Evolutionary conservation across 2,888 invertebrate species (phyloP).

Genomic region (Epinotia bilunana): DNA sequence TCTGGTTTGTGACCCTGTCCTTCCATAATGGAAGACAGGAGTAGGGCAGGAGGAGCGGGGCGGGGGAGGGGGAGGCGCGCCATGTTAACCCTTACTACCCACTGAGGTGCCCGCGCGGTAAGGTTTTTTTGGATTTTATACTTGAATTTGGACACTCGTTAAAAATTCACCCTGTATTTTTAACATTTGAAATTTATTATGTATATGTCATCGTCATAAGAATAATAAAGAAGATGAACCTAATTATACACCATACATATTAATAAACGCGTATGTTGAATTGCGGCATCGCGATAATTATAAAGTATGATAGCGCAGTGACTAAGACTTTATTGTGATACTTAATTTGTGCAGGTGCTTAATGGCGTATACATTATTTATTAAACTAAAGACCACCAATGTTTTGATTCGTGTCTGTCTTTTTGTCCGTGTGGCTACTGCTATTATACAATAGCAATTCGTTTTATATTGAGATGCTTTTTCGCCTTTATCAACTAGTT

Average conservation of each 20-base stretch:
- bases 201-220: not conserved
- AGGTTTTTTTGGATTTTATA: not conserved
- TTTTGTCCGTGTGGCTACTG: slow-evolving; percentile 3
- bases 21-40: too few relatives aligned
- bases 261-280: not conserved
- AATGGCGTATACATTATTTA: slow-evolving; percentile 19
- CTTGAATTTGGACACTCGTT: too few relatives aligned
- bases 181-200: not conserved
- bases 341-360: slow-evolving; percentile 21
- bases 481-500: not conserved
- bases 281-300: slow-evolving; percentile 2
- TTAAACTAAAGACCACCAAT: not conserved
- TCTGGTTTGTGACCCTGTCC: too few relatives aligned
- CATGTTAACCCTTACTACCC: too few relatives aligned
- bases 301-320: slow-evolving; percentile 14
- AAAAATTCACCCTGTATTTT: too few relatives aligned
- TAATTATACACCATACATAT: not conserved
- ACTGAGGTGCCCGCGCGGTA: too few relatives aligned
- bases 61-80: too few relatives aligned
- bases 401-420: not conserved
- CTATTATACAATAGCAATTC: not conserved
- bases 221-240: not conserved
- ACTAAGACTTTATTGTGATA: slow-evolving; percentile 9
- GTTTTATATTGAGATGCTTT: not conserved
- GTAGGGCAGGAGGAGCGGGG: too few relatives aligned